These are phyloP conservation scores for Tympanoctomys barrerae DNA, from an alignment of 2,797 vertebrate genomes.

Conservation along the genomic window DNA sequence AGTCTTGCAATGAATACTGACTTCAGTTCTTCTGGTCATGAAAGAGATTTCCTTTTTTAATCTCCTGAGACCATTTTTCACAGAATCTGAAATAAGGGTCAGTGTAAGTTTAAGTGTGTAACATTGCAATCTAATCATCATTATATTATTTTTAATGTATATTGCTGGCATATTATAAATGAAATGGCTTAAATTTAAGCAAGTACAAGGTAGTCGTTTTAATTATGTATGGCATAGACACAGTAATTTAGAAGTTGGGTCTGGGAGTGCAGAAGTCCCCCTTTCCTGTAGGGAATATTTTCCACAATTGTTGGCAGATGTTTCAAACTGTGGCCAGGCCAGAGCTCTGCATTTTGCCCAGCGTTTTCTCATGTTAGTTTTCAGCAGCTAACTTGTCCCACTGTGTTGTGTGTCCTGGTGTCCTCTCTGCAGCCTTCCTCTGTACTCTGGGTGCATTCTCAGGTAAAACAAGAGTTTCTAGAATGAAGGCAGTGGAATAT, in stretches of 20 bases:
- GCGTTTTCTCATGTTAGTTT: too few species aligned
- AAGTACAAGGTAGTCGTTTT: neutral
- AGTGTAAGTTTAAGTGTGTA: neutral
- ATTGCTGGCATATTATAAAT: constrained; percentile 25
- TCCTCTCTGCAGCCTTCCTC: neutral
- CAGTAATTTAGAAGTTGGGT: constrained; percentile 21
- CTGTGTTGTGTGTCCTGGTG: neutral
- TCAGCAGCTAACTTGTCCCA: neutral
- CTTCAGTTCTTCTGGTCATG: constrained; percentile 12
- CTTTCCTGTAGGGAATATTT: neutral
- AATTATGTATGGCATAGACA: constrained; percentile 5
- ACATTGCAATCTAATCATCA: neutral
- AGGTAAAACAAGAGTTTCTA: neutral
- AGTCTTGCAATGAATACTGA: neutral
- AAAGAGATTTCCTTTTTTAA: constrained; percentile 43
- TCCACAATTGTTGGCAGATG: neutral
- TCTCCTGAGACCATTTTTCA: constrained; percentile 38
- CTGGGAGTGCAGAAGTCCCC: neutral
- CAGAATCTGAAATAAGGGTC: constrained; percentile 32
- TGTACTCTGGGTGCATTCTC: neutral
- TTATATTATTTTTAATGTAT: constrained; percentile 13
- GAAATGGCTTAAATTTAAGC: constrained; percentile 1
- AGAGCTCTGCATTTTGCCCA: neutral
- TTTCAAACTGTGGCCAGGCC: neutral
- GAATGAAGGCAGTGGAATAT: neutral